Conservation (phyloP, 2,797 vertebrate species). For the Xenentodon cancila region DNA sequence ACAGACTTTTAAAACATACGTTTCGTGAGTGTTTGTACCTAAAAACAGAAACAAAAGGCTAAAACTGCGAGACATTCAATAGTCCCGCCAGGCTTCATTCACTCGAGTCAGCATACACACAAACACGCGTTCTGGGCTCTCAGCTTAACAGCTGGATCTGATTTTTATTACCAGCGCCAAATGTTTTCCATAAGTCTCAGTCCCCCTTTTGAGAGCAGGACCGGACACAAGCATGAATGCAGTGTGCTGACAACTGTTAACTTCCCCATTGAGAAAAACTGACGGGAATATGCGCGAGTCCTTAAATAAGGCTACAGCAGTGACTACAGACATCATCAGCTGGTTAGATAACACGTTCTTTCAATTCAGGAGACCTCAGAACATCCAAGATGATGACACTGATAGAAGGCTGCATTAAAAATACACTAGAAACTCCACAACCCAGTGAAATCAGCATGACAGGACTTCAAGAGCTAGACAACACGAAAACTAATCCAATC, state of each 20-base stretch:
- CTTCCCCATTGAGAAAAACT: conserved; percentile 16
- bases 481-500: too few species aligned
- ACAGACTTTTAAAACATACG: background rate
- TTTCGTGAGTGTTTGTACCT: background rate
- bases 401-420: too few species aligned
- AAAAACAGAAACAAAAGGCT: conserved; percentile 26
- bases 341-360: background rate
- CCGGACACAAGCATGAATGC: conserved; percentile 1
- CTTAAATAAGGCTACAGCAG: conserved; percentile 6
- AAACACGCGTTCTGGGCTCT: conserved; percentile 15
- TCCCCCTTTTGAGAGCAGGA: conserved; percentile 19
- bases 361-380: background rate
- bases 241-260: conserved; percentile 19
- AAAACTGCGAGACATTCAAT: conserved; percentile 25
- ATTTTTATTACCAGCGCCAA: conserved; percentile 52
- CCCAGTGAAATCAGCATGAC: too few species aligned
- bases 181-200: conserved; percentile 40
- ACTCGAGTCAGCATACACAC: conserved; percentile 42
- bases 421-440: background rate
- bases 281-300: conserved; percentile 11
- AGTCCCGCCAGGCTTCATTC: conserved; percentile 31
- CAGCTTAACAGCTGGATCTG: conserved; percentile 32
- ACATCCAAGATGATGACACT: background rate
- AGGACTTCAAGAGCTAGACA: too few species aligned
- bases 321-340: background rate